Evolutionary conservation across 2,113 vertebrate species (phyloP).

Genomic region (Rhinolophus ferrumequinum): DNA sequence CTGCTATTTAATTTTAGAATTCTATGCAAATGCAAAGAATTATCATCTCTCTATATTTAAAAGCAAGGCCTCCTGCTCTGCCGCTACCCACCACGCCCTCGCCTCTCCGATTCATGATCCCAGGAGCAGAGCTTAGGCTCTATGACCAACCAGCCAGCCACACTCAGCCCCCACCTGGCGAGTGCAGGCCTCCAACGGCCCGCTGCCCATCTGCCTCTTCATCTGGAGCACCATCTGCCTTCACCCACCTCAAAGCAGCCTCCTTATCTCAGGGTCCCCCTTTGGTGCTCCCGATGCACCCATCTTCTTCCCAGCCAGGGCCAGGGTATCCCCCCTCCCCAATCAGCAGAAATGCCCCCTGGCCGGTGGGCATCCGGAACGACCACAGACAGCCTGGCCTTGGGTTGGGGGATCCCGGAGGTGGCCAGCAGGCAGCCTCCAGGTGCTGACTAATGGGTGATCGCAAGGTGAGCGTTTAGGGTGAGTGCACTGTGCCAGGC

Average conservation of each 20-base stretch:
- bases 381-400: no score
- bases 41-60: not conserved
- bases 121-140: not conserved
- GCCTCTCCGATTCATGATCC: not conserved
- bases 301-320: not conserved
- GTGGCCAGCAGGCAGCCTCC: not conserved
- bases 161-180: not conserved
- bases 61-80: not conserved
- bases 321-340: not conserved
- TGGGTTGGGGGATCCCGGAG: not conserved
- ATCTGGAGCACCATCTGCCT: no score
- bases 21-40: not conserved
- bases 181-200: not conserved
- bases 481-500: not conserved
- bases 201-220: no score
- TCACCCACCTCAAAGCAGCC: not conserved
- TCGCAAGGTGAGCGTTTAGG: not conserved
- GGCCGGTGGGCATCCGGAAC: not conserved
- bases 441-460: not conserved
- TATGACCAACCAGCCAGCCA: no score
- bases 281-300: not conserved
- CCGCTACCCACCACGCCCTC: not conserved
- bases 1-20: not conserved
- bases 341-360: not conserved
- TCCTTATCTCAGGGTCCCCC: not conserved